phyloP scores from a whole-genome alignment of 2,797 vertebrate species.

The Pseudochromis fuscus region DNA sequence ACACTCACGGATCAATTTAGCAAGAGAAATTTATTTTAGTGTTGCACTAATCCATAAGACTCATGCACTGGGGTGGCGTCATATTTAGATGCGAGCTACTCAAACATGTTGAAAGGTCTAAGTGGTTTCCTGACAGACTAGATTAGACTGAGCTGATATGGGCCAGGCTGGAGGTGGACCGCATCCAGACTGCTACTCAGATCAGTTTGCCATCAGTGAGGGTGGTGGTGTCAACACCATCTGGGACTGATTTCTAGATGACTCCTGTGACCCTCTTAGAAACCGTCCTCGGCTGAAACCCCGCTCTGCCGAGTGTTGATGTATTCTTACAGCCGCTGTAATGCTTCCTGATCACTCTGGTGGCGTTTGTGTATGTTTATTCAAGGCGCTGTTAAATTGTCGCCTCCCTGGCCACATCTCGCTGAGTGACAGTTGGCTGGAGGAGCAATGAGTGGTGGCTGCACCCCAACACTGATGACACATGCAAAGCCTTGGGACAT shows the following conservation, averaged over 20 bases:
- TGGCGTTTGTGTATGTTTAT: slow-evolving; percentile 33
- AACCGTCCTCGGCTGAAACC: slow-evolving; percentile 38
- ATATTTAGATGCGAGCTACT: slow-evolving; percentile 47
- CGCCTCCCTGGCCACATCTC: slow-evolving; percentile 30
- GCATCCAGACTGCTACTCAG: slow-evolving; percentile 56
- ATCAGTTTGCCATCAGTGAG: slow-evolving; percentile 54
- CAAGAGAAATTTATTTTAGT: not conserved
- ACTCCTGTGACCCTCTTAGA: slow-evolving; percentile 33
- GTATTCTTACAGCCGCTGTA: slow-evolving; percentile 40
- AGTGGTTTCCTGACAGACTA: slow-evolving; percentile 57
- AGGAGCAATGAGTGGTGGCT: slow-evolving; percentile 30
- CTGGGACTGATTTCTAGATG: slow-evolving; percentile 55
- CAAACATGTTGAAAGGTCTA: slow-evolving; percentile 61
- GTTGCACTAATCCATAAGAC: slow-evolving; percentile 16
- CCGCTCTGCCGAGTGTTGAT: slow-evolving; percentile 24
- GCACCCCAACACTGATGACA: slow-evolving; percentile 49
- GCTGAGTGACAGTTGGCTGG: slow-evolving; percentile 59
- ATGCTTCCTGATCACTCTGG: slow-evolving; percentile 36
- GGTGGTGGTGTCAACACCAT: slow-evolving; percentile 38
- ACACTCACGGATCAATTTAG: slow-evolving; percentile 8
- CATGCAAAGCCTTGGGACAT: slow-evolving; percentile 48
- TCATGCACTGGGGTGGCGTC: slow-evolving; percentile 43
- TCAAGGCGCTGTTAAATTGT: slow-evolving; percentile 39
- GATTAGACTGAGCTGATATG: slow-evolving; percentile 53
- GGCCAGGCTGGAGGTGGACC: slow-evolving; percentile 51